Percentiles rank a stretch among this genome's conserved stretches.
Conservation (phyloP, 2,888 invertebrate genomes). For the Proisotoma minuta region DNA sequence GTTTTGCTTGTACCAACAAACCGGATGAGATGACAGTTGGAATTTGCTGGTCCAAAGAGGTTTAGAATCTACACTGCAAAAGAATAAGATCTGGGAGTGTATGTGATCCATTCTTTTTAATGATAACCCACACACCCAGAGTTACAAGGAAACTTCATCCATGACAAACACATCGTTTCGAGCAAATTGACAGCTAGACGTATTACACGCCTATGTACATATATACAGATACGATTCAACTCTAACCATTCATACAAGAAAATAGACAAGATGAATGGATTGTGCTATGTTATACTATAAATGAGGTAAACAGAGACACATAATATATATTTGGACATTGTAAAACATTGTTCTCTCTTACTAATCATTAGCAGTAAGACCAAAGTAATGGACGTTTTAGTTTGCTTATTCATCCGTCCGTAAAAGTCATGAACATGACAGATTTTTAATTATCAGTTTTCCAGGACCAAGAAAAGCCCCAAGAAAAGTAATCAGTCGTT, state of each 20-base stretch:
- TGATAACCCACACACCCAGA: neutral
- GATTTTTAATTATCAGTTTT: slow-evolving; percentile 15
- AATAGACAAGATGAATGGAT: no score
- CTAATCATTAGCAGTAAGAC: slow-evolving; percentile 9
- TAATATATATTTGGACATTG: no score
- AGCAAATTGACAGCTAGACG: slow-evolving; percentile 12
- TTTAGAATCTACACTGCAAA: no score
- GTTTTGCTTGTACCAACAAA: slow-evolving; percentile 33
- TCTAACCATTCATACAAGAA: no score
- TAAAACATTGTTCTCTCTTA: neutral
- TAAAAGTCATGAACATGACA: slow-evolving; percentile 6
- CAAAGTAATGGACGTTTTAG: neutral
- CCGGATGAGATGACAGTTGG: slow-evolving; percentile 38
- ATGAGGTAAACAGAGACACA: no score
- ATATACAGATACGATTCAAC: neutral
- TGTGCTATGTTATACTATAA: no score
- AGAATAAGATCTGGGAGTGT: neutral
- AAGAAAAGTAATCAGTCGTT: slow-evolving; percentile 11
- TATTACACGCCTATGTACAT: slow-evolving; percentile 9
- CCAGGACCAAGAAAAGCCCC: neutral
- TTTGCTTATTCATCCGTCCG: neutral
- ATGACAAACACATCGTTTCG: slow-evolving; percentile 10
- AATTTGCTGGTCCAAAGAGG: slow-evolving; percentile 24
- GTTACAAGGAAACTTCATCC: neutral
- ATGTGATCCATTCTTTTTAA: neutral